Evolutionary conservation across 2,888 invertebrate species (phyloP).

Genomic region (Clusia tigrina): DNA sequence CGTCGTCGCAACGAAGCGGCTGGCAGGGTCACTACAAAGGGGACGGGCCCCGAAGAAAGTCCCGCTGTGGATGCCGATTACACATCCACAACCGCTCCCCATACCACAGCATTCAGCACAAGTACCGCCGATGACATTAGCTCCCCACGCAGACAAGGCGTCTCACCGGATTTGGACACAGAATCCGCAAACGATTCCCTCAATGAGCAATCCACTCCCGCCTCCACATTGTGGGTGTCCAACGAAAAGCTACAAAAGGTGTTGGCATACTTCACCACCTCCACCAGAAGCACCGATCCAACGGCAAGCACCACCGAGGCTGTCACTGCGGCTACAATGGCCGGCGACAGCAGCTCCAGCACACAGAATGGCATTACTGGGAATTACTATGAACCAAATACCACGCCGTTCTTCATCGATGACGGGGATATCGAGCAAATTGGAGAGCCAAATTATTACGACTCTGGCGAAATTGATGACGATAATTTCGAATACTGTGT

Average conservation of each 20-base stretch:
- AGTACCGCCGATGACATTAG: too few species aligned
- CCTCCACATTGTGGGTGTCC: background rate
- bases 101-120: background rate
- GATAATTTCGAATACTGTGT: constrained; percentile 45
- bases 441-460: constrained; percentile 42
- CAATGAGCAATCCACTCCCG: background rate
- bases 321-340: background rate
- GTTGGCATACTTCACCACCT: constrained; percentile 18
- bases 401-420: constrained; percentile 45
- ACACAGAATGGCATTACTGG: background rate
- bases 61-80: background rate
- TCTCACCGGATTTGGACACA: constrained; percentile 17
- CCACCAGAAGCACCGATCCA: constrained; percentile 22
- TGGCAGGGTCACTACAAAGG: background rate
- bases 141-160: too few species aligned
- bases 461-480: constrained; percentile 39
- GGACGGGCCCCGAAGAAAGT: constrained; percentile 1
- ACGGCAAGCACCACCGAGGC: background rate
- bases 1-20: constrained; percentile 19
- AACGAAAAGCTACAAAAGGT: background rate
- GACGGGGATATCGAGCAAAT: constrained; percentile 40
- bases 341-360: background rate
- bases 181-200: constrained; percentile 15
- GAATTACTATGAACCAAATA: constrained; percentile 17
- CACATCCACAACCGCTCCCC: constrained; percentile 18